Evolutionary conservation across 2,888 invertebrate species (phyloP).

Genomic region (Stenolophus ochropezus): DNA sequence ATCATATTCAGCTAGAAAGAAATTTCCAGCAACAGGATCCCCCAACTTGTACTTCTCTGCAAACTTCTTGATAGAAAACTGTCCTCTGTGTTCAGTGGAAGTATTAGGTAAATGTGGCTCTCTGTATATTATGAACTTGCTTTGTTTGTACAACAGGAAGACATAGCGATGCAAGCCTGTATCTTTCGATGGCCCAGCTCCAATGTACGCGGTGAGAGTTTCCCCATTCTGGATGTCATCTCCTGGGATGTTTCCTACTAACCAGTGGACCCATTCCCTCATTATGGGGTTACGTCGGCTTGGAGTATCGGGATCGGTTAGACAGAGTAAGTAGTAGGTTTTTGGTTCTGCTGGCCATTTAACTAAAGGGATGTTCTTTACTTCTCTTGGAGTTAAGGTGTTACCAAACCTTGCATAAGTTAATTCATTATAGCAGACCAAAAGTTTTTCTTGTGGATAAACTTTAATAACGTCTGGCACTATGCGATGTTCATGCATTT

Average conservation of each 20-base stretch:
- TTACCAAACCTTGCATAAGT: background rate
- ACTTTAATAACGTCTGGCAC: background rate
- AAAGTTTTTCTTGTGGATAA: background rate
- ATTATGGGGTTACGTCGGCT: conserved; percentile 81
- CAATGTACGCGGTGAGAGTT: conserved; percentile 79
- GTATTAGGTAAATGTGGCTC: too few relatives aligned
- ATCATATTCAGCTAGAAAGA: conserved; percentile 78
- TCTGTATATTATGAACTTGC: too few relatives aligned
- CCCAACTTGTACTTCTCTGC: conserved; percentile 77
- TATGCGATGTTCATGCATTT: too few relatives aligned
- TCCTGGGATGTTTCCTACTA: conserved; percentile 84
- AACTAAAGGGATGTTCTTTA: conserved; percentile 67
- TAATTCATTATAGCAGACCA: background rate
- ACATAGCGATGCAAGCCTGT: conserved; percentile 85
- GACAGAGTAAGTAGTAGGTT: conserved; percentile 70
- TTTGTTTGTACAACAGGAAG: conserved; percentile 75
- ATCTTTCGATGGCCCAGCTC: conserved; percentile 83
- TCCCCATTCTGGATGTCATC: conserved; percentile 75
- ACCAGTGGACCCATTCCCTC: conserved; percentile 87
- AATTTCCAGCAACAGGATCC: conserved; percentile 78
- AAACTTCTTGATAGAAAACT: conserved; percentile 71
- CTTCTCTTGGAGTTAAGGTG: conserved; percentile 65
- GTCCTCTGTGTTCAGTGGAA: too few relatives aligned
- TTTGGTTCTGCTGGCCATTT: conserved; percentile 67
- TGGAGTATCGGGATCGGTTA: conserved; percentile 86